Conservation (phyloP, 2,113 vertebrate species). For the Indri indri region DNA sequence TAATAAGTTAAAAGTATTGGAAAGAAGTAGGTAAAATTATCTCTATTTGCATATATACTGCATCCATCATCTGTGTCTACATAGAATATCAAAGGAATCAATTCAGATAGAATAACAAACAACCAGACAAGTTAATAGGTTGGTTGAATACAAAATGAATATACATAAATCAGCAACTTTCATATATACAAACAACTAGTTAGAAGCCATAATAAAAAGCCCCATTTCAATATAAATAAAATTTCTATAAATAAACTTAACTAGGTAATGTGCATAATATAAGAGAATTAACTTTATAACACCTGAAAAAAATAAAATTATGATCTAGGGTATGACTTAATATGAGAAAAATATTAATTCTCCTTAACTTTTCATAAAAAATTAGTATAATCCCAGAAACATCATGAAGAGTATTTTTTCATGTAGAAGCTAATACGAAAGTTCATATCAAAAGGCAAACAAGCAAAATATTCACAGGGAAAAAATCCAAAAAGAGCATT, state of each 20-base stretch:
- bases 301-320: not conserved
- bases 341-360: not conserved
- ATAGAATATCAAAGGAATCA: not conserved
- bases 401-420: not conserved
- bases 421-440: not conserved
- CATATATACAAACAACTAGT: not conserved
- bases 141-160: not conserved
- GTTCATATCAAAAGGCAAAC: not conserved
- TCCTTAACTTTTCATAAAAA: not conserved
- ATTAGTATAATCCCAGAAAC: not conserved
- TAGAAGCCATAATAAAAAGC: not conserved
- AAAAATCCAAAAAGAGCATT: not conserved
- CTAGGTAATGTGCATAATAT: not conserved
- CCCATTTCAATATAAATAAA: not conserved
- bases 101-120: not conserved
- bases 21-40: not conserved
- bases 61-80: not conserved
- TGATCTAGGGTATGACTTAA: not conserved
- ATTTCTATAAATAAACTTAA: not conserved
- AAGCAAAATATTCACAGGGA: not conserved
- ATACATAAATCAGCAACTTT: not conserved
- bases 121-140: not conserved
- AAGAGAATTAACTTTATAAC: not conserved
- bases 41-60: not conserved
- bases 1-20: not conserved